Percentiles rank a stretch among this genome's conserved stretches.
Conservation (phyloP, 2,797 vertebrate species). For the Luscinia luscinia region DNA sequence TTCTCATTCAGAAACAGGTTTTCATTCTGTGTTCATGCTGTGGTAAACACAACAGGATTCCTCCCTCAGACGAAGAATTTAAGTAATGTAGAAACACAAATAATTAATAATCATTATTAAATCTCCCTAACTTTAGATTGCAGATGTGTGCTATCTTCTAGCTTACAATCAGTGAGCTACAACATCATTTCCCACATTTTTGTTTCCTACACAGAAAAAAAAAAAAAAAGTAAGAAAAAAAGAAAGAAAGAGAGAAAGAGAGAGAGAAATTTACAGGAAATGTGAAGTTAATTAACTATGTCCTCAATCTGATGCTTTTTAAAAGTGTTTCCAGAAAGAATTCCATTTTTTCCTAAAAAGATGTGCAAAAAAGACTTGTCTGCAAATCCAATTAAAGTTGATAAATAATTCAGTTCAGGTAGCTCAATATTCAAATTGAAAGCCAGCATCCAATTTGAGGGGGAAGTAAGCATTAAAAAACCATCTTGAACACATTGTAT, state of each 20-base stretch:
- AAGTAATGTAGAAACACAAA: neutral
- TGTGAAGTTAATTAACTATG: slow-evolving; percentile 49
- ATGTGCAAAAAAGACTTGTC: slow-evolving; percentile 64
- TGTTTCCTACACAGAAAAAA: neutral
- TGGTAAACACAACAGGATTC: neutral
- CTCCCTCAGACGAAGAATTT: neutral
- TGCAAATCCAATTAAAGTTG: slow-evolving; percentile 70
- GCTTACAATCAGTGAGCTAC: neutral
- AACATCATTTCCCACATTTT: neutral
- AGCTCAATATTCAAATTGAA: slow-evolving; percentile 69
- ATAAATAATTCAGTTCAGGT: slow-evolving; percentile 73
- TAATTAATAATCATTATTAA: neutral
- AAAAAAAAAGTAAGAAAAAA: neutral
- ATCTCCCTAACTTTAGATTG: neutral
- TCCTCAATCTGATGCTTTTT: slow-evolving; percentile 38
- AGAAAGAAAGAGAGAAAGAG: neutral
- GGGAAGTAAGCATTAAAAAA: slow-evolving; percentile 66
- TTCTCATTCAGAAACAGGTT: neutral
- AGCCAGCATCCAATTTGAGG: slow-evolving; percentile 60
- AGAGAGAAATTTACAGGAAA: slow-evolving; percentile 16
- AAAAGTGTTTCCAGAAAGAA: slow-evolving; percentile 63
- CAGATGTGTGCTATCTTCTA: neutral
- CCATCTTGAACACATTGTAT: slow-evolving; percentile 52
- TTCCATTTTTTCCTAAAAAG: slow-evolving; percentile 62
- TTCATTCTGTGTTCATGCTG: neutral